These are phyloP conservation scores for Pelobates fuscus DNA, from an alignment of 2,113 vertebrate species.

Conservation along the genomic window DNA sequence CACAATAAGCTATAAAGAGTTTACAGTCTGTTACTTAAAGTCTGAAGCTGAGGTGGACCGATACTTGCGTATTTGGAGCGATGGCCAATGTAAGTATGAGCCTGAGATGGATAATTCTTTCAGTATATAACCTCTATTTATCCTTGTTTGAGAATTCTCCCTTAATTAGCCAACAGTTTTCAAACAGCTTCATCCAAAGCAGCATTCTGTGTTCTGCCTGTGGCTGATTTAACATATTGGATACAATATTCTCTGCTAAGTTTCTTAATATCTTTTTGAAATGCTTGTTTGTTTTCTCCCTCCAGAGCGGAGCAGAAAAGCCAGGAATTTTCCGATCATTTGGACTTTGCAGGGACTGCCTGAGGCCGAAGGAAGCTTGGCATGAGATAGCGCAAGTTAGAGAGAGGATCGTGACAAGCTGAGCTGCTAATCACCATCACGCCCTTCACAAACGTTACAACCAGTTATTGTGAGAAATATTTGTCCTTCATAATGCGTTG, in stretches of 20 bases:
- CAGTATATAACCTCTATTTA: slow-evolving; percentile 30
- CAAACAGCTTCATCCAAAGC: background rate
- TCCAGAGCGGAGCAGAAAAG: slow-evolving; percentile 7
- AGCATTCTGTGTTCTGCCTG: background rate
- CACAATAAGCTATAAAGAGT: no score
- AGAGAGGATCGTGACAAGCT: background rate
- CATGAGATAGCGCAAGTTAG: background rate
- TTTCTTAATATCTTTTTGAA: background rate
- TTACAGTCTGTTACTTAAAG: no score
- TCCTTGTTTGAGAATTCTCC: slow-evolving; percentile 11
- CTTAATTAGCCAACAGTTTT: slow-evolving; percentile 9
- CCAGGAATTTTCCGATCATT: background rate
- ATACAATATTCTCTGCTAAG: slow-evolving; percentile 2
- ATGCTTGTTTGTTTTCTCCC: slow-evolving; percentile 26
- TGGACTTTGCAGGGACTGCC: slow-evolving; percentile 12
- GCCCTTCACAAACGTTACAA: background rate
- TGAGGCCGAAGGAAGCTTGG: background rate
- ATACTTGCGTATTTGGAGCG: no score
- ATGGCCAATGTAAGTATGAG: no score
- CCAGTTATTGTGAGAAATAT: slow-evolving; percentile 10
- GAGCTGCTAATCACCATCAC: background rate
- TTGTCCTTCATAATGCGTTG: slow-evolving; percentile 10
- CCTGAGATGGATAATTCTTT: no score
- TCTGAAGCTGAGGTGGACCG: no score
- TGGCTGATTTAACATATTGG: background rate